Evolutionary conservation across 2,888 invertebrate species (phyloP).

Genomic region (Tethea ocularis): DNA sequence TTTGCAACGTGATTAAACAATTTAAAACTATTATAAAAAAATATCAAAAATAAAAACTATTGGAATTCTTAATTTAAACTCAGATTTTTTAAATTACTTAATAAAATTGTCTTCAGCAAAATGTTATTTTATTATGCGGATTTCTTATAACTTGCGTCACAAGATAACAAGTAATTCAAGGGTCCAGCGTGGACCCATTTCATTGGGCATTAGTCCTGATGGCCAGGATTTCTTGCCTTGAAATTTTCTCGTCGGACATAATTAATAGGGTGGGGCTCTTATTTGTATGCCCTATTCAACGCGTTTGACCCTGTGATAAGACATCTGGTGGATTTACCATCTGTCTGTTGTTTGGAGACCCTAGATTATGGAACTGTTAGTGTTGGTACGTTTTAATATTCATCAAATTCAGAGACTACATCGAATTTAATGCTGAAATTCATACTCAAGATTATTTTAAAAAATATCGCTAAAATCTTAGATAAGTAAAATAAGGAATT

Average conservation of each 20-base stretch:
- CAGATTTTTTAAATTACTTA: too few relatives aligned
- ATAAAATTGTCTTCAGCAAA: not conserved
- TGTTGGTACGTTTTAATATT: slow-evolving; percentile 23
- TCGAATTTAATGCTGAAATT: not conserved
- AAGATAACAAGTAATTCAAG: slow-evolving; percentile 54
- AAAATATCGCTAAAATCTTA: too few relatives aligned
- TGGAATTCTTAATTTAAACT: too few relatives aligned
- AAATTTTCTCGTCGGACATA: slow-evolving; percentile 78
- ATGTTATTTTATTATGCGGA: slow-evolving; percentile 23
- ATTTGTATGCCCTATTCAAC: slow-evolving; percentile 72
- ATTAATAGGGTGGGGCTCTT: slow-evolving; percentile 70
- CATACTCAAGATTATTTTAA: too few relatives aligned
- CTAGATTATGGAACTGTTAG: slow-evolving; percentile 35
- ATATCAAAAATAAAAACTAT: too few relatives aligned
- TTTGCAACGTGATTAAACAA: too few relatives aligned
- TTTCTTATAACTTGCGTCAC: slow-evolving; percentile 32
- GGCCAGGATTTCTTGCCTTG: slow-evolving; percentile 78
- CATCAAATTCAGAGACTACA: slow-evolving; percentile 17
- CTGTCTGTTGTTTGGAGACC: slow-evolving; percentile 39
- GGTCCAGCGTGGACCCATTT: slow-evolving; percentile 76
- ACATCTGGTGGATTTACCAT: slow-evolving; percentile 45
- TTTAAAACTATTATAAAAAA: too few relatives aligned
- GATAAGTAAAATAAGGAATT: too few relatives aligned
- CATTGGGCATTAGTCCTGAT: slow-evolving; percentile 78
- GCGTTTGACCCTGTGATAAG: slow-evolving; percentile 48